Percentiles rank a stretch among this genome's conserved stretches.
These are phyloP conservation scores for Rhodeus uyekii DNA, from an alignment of 2,797 vertebrate genomes.

Conservation along the genomic window DNA sequence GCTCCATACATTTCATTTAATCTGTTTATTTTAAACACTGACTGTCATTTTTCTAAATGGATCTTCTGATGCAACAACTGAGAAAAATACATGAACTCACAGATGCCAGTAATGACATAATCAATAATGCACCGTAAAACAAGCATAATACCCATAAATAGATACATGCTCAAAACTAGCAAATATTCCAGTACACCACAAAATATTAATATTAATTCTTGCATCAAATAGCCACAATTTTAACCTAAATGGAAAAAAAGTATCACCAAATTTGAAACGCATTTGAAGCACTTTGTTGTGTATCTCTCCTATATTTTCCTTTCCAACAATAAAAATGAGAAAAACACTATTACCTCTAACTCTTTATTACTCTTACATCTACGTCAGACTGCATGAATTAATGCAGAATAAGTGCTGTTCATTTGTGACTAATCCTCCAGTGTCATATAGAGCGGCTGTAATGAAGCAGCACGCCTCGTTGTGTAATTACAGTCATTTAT, in stretches of 20 bases:
- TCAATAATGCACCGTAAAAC: not conserved
- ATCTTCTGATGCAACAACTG: not conserved
- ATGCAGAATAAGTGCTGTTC: conserved; percentile 69
- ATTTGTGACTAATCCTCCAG: conserved; percentile 64
- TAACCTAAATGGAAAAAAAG: not conserved
- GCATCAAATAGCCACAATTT: not conserved
- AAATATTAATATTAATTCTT: not conserved
- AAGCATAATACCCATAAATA: not conserved
- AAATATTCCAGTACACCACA: not conserved
- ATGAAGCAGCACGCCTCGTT: conserved; percentile 66
- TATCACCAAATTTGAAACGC: not conserved
- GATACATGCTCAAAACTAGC: not conserved
- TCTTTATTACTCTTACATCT: conserved; percentile 21
- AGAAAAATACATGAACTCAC: not conserved
- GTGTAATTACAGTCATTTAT: conserved; percentile 74
- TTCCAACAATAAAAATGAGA: not conserved
- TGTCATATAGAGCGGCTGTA: conserved; percentile 61
- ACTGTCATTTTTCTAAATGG: not conserved
- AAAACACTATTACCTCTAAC: not conserved
- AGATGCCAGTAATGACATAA: not conserved
- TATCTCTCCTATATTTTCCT: not conserved
- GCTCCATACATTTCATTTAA: not conserved
- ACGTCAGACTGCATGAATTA: conserved; percentile 26
- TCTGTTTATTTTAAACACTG: not conserved
- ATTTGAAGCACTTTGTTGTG: not conserved